Base-by-base conservation (phyloP, 2,797 vertebrate species). In the Alosa sapidissima region DNA sequence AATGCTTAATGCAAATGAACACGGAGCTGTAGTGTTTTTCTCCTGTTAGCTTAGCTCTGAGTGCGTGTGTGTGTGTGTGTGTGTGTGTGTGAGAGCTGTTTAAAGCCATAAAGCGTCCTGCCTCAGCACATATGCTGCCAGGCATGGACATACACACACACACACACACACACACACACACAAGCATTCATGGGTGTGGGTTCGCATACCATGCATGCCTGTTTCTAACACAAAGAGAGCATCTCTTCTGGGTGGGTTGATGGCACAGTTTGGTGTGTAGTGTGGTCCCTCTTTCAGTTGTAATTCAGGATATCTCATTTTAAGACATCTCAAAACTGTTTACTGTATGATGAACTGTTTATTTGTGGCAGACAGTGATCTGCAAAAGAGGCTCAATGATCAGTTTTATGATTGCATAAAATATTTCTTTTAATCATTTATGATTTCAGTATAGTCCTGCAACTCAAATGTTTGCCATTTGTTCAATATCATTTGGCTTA, bases 221-320 rank as follows among this genome's bases (percentile, higher is more conserved):
- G 16, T 78, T 78, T 45, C 72, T 14, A 78, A n/a, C 41, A 78
- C 72, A 78, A 78, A 78, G 41, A 41, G 41, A 78, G 72, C 72
- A 78, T 78, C 72, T 78, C 41, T 45, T 47, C 5, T 19, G 72
- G 36, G 72, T 8, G 16, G 36, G 5, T 45, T 72, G 58, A 24
- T 62, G 58, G 58, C 21, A 24, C 58, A 9, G 58, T 62, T 62
- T 24, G n/a, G 6, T 24, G 58, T 62, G n/a, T n/a, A 24, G 58
- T 1, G 54, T 52, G 54, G 55, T 58, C 19, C 21, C 16, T 58
- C 55, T 58, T 19, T 58, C 19, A 58, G 55, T 58, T 6, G 55
- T 16, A 21, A 58, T 3, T n/a, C 19, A 0, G 54, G 2, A 7
- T 62, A 24, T 58, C 49, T 51, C 48, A 49, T 49, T 21, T 60